A percentile compares a stretch with the other conserved stretches of the same genome.
Evolutionary conservation across 2,797 vertebrate genomes (phyloP).

Genomic region (Xerus rutilus): DNA sequence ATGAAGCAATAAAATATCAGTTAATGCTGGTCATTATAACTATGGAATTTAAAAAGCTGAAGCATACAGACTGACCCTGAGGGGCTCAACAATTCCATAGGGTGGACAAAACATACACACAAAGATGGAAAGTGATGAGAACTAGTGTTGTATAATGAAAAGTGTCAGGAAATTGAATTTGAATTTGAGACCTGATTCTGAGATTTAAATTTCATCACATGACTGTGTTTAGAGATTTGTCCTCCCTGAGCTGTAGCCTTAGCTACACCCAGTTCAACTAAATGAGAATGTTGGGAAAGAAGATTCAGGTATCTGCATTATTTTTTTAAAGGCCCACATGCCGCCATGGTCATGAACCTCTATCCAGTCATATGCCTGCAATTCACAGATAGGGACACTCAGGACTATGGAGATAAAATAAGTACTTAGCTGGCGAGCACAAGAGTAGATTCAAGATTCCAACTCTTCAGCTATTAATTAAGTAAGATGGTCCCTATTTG

Average conservation of each 20-base stretch:
- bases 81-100: neutral
- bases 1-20: neutral
- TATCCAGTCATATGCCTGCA: neutral
- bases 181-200: conserved; percentile 1
- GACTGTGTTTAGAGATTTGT: neutral
- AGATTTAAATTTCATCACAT: neutral
- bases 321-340: neutral
- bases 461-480: neutral
- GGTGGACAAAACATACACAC: neutral
- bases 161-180: neutral
- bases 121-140: neutral
- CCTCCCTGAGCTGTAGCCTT: neutral
- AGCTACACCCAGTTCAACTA: neutral
- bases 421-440: neutral
- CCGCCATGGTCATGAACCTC: neutral
- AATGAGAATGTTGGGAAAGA: neutral
- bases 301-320: neutral
- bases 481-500: neutral
- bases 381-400: neutral
- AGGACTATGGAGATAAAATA: neutral
- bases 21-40: neutral
- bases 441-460: neutral
- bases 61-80: neutral
- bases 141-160: neutral
- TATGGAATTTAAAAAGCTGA: conserved; percentile 46